Evolutionary conservation across 2,113 vertebrate species (phyloP).

Genomic region (Sander lucioperca): DNA sequence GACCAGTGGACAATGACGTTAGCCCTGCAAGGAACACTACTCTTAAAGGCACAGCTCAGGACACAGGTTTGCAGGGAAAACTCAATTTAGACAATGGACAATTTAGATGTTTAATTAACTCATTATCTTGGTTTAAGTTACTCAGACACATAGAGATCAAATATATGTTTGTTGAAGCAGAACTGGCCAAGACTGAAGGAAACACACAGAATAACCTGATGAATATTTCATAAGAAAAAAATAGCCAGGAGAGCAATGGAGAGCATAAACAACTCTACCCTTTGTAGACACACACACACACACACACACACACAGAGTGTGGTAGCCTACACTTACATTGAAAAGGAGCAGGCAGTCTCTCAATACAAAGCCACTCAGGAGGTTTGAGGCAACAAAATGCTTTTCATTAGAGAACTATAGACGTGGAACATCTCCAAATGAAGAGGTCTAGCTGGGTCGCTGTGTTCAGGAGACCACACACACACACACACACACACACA

Average conservation of each 20-base stretch:
- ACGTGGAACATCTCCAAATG: conserved; percentile 48
- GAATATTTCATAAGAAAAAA: conserved; percentile 54
- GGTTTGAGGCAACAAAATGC: conserved; percentile 65
- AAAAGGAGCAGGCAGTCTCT: background rate
- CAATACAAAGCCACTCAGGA: conserved; percentile 56
- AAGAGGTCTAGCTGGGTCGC: conserved; percentile 53
- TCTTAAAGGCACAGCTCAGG: conserved; percentile 71
- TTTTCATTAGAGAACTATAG: conserved; percentile 63
- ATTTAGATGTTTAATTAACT: conserved; percentile 8
- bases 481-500: conserved; percentile 1
- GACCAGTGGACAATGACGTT: conserved; percentile 75
- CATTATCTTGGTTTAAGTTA: background rate
- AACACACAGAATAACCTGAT: conserved; percentile 8
- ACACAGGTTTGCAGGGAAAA: conserved; percentile 22
- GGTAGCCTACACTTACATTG: too few species aligned
- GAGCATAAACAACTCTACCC: conserved; percentile 33
- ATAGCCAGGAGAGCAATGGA: conserved; percentile 24
- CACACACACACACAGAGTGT: conserved; percentile 3
- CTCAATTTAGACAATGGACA: conserved; percentile 8
- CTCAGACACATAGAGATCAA: conserved; percentile 5
- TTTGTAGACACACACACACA: conserved; percentile 20
- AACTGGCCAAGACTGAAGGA: conserved; percentile 12
- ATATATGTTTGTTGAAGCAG: conserved; percentile 14
- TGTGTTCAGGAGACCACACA: conserved; percentile 9
- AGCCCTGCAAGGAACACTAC: conserved; percentile 66